Evolutionary conservation across 2,888 invertebrate genomes (phyloP), one percentile per base, ranked within the genome.

Genomic region (Gonocerus acuteangulatus): DNA sequence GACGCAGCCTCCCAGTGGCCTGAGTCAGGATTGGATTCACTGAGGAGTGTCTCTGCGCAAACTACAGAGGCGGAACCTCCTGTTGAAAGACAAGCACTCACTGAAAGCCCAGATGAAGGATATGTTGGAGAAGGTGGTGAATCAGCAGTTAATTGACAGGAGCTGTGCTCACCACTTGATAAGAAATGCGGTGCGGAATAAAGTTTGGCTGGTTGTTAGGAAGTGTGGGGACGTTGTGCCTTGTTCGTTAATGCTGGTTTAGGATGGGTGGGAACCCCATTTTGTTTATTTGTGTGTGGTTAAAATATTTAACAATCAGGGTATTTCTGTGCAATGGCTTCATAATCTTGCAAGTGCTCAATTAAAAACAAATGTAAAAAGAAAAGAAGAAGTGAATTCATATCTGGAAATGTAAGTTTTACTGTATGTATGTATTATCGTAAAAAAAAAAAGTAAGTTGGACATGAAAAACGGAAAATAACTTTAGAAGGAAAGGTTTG

Each of bases 91-190:
- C 65, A 66, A 21, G 65, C 63, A n/a, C 69, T 79, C 69, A 85
- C 87, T 16, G 89, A 89, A 71, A 89, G 89, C 74, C 89, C 89
- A 36, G 90, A 90, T 72, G 90, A 90, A 74, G 90, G 89, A 16
- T 90, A 90, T 74, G 90, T 88, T 59, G 90, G 89, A 39, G 90
- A 89, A 69, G 79, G 76, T 23, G 78, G 76, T 52, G 81, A 81
- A 71, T 81, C 83, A 64, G 80, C 82, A 70, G 85, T 85, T 71
- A 85, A 63, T 60, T 65, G 62, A 61, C 65, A 39, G 49, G 23
- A 21, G 22, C 44, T 22, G 34, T 7, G 6, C 18, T 16, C 15
- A n/a, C 23, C 27, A 19, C 19, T 11, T 57, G 21, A 57, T 6
- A 18, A 19, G 49, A 9, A 2, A n/a, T n/a, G 2, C 13, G 18